Percentiles rank a stretch among this genome's conserved stretches.
These are phyloP conservation scores for Actinopyga echinites DNA, from an alignment of 53 echinoderm and acorn worm genomes.

Conservation along the genomic window DNA sequence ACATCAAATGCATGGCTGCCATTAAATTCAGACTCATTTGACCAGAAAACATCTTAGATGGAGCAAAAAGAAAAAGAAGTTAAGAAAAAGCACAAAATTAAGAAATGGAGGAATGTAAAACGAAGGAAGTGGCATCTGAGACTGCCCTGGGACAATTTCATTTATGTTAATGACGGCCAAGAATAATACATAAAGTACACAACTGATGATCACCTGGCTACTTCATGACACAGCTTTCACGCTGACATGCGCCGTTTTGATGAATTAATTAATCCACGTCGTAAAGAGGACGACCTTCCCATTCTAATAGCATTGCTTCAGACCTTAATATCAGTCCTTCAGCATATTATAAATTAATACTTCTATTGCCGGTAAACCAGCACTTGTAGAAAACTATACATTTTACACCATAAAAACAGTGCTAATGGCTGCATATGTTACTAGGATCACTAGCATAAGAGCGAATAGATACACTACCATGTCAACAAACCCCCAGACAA, in stretches of 20 bases:
- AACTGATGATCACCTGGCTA: slow-evolving; percentile 22
- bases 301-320: no score
- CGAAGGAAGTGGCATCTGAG: background rate
- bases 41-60: slow-evolving; percentile 46
- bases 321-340: no score
- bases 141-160: slow-evolving; percentile 44
- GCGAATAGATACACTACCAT: no score
- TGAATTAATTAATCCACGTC: slow-evolving; percentile 18
- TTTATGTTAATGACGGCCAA: slow-evolving; percentile 46
- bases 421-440: no score
- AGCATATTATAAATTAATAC: no score
- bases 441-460: no score
- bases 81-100: slow-evolving; percentile 21
- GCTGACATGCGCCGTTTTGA: background rate
- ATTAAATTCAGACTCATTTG: slow-evolving; percentile 35
- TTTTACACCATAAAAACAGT: no score
- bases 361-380: no score
- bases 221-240: background rate
- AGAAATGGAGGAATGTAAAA: slow-evolving; percentile 7
- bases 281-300: background rate
- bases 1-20: slow-evolving; percentile 44
- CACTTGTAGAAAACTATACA: no score
- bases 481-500: no score
- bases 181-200: slow-evolving; percentile 43
- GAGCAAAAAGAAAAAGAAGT: slow-evolving; percentile 48